These are phyloP conservation scores for Empis stercorea DNA, from an alignment of 2,888 invertebrate genomes.

Conservation along the genomic window DNA sequence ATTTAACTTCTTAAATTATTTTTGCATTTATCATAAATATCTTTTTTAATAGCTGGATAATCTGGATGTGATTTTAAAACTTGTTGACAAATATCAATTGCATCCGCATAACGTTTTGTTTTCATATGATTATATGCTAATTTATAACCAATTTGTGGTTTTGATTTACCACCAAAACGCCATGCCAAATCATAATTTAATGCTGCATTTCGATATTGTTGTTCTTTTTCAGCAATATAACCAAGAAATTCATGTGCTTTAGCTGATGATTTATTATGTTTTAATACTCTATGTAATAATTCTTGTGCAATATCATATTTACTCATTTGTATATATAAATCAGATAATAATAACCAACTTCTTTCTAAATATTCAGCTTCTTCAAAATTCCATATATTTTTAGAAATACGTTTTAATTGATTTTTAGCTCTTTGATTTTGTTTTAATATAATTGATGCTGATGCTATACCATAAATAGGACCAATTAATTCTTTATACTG, in stretches of 20 bases:
- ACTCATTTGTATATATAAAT: slow-evolving; percentile 69
- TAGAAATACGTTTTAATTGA: slow-evolving; percentile 77
- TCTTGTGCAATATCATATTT: slow-evolving; percentile 80
- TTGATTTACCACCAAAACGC: slow-evolving; percentile 66
- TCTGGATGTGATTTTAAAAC: slow-evolving; percentile 71
- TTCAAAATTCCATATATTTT: slow-evolving; percentile 82
- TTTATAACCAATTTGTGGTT: slow-evolving; percentile 82
- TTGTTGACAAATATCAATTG: slow-evolving; percentile 80
- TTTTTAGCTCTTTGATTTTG: slow-evolving; percentile 85
- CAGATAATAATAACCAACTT: slow-evolving; percentile 89
- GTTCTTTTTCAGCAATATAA: slow-evolving; percentile 81
- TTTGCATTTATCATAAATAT: slow-evolving; percentile 83
- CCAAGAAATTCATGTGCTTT: slow-evolving; percentile 80
- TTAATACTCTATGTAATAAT: slow-evolving; percentile 59
- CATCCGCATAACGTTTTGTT: slow-evolving; percentile 75
- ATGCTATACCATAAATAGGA: slow-evolving; percentile 72
- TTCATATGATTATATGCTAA: slow-evolving; percentile 86
- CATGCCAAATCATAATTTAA: slow-evolving; percentile 72
- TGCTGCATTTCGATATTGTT: slow-evolving; percentile 75
- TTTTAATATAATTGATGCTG: slow-evolving; percentile 65
- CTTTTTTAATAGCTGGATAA: slow-evolving; percentile 82
- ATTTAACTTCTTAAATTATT: slow-evolving; percentile 55
- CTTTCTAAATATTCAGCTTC: slow-evolving; percentile 92
- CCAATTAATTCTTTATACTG: slow-evolving; percentile 66
- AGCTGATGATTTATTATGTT: slow-evolving; percentile 77